phyloP scores from a whole-genome alignment of 2,797 vertebrate species.

The Arremon brunneinucha region DNA sequence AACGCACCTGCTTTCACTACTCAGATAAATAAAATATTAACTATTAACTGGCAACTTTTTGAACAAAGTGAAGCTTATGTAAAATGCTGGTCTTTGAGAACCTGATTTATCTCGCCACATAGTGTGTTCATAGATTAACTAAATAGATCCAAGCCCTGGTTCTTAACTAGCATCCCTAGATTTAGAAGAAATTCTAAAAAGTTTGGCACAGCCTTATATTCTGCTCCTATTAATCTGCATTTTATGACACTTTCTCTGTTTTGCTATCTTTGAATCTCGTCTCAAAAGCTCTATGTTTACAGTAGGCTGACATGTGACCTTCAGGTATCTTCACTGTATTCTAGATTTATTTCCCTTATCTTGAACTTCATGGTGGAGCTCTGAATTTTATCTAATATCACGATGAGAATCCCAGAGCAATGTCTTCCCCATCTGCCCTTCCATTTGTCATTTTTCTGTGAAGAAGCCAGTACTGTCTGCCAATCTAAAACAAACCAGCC shows the following conservation, averaged over 20 bases:
- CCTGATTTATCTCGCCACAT: not conserved
- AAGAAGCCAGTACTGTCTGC: not conserved
- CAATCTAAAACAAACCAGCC: not conserved
- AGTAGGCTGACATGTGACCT: not conserved
- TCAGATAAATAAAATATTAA: slow-evolving; percentile 13
- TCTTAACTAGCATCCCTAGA: not conserved
- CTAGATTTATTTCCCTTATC: not conserved
- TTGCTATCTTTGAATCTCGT: not conserved
- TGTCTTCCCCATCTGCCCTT: not conserved
- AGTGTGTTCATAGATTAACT: not conserved
- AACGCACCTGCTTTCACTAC: not conserved
- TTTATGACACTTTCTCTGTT: not conserved
- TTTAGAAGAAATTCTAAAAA: not conserved
- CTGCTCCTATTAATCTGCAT: not conserved
- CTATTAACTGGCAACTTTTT: not conserved
- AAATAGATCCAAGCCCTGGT: not conserved
- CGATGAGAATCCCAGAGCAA: not conserved
- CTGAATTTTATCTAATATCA: not conserved
- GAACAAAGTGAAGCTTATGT: slow-evolving; percentile 12
- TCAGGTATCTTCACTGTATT: not conserved
- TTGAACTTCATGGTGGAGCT: not conserved
- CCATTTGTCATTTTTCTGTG: not conserved
- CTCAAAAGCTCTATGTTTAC: not conserved
- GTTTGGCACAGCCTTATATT: not conserved
- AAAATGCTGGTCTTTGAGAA: slow-evolving; percentile 11